These are phyloP conservation scores for Smittia sp. DNA, from an alignment of 2,888 invertebrate species.

Conservation along the genomic window DNA sequence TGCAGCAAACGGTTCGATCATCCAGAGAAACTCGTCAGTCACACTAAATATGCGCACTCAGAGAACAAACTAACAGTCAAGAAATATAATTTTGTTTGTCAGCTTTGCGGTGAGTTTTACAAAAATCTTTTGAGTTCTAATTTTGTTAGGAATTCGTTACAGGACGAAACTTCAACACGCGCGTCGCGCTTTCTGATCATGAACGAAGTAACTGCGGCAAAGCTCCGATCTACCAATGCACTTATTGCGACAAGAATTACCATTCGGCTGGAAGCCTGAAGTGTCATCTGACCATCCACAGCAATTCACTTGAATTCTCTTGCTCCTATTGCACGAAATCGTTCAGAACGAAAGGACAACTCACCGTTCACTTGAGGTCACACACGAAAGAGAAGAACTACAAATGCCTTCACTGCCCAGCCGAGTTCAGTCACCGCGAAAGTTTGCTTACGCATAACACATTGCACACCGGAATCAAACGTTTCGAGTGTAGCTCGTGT, in stretches of 20 bases:
- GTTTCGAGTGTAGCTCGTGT: conserved; percentile 15
- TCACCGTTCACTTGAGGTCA: conserved; percentile 51
- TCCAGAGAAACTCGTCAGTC: conserved; percentile 53
- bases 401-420: conserved; percentile 48
- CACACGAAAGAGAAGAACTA: conserved; percentile 57
- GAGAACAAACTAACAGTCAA: conserved; percentile 44
- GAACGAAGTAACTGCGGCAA: conserved; percentile 54
- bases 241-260: conserved; percentile 53
- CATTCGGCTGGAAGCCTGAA: conserved; percentile 54
- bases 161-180: conserved; percentile 50
- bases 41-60: conserved; percentile 47
- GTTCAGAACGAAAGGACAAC: conserved; percentile 50
- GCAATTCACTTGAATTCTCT: conserved; percentile 47
- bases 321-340: conserved; percentile 51
- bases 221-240: conserved; percentile 50
- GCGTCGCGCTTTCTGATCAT: conserved; percentile 53
- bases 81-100: conserved; percentile 48
- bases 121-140: not conserved
- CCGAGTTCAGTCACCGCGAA: conserved; percentile 20
- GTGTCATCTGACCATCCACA: conserved; percentile 54
- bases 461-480: conserved; percentile 15
- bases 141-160: not conserved
- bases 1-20: conserved; percentile 55
- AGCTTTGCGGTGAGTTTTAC: conserved; percentile 32
- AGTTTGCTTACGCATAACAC: conserved; percentile 26